Base-by-base conservation (phyloP, 2,113 vertebrate genomes). In the Abramis brama region DNA sequence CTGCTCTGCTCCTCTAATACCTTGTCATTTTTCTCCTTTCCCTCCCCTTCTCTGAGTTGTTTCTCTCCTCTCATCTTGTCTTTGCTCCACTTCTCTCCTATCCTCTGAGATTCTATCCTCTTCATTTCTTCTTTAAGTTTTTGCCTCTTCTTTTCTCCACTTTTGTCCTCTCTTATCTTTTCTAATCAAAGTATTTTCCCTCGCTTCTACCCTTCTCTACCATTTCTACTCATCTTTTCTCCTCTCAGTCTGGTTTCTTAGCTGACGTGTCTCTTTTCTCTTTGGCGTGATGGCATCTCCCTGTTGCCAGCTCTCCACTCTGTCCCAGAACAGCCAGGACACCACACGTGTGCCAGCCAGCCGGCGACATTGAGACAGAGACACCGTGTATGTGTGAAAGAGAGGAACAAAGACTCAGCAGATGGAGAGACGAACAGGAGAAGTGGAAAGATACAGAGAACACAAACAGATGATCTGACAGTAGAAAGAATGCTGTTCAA, bases 221-320 rank as follows among this genome's bases (percentile, higher is more conserved):
- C 3, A 13, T 77, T 43, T 83, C 45, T 57, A 27, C 79, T 71
- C 36, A 33, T 57, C 15, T 52, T 9, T 64, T 77, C 10, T 47
- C 5, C 57, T 88, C 86, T 84, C 71, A 86, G 86, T 87, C 85
- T 73, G 86, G 76, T 85, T 79, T 33, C 85, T 87, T 82, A 88
- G 47, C 25, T 88, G 84, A 86, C 75, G 73, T 74, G 43, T 52
- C 78, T 79, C 85, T 50, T 11, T 21, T 87, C 86, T 85, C 55
- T 82, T 87, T 87, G 74, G 89, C 77, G 57, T 82, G 70, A 68
- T 62, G 79, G 59, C 82, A 33, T 79, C 50, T 86, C 70, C 55
- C 50, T 50, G 78, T 52, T 87, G 79, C 82, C 57, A 73, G 86
- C 83, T 78, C 78, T 86, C 79, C 50, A 82, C 55, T 64, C 70